Percentiles rank a stretch among this genome's conserved stretches.
Conservation (phyloP, 2,113 vertebrate genomes). For the Oncorhynchus tshawytscha region DNA sequence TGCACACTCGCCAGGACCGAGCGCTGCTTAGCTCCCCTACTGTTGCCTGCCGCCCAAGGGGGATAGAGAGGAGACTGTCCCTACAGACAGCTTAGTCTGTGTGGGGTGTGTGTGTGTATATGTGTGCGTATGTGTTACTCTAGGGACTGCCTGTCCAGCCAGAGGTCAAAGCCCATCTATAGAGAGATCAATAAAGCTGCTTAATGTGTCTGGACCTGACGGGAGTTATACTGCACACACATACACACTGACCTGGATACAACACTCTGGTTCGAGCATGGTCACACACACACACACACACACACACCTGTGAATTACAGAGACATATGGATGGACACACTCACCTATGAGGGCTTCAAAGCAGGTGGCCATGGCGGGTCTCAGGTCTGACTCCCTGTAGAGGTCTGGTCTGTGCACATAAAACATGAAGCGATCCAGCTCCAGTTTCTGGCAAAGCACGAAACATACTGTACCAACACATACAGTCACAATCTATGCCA, state of each 20-base stretch:
- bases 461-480: constrained; percentile 19
- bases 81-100: neutral
- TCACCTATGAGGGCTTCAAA: constrained; percentile 98
- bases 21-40: constrained; percentile 40
- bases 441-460: constrained; percentile 84
- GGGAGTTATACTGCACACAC: too few relatives aligned
- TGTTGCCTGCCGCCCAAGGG: constrained; percentile 24
- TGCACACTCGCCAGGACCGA: constrained; percentile 46
- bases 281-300: neutral
- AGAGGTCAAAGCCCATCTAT: too few relatives aligned
- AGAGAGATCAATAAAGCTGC: too few relatives aligned
- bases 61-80: constrained; percentile 11
- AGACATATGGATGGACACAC: constrained; percentile 10
- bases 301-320: neutral
- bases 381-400: constrained; percentile 94
- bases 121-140: constrained; percentile 7
- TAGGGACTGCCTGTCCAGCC: too few relatives aligned
- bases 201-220: too few relatives aligned
- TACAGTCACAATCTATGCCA: too few relatives aligned
- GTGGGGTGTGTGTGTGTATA: constrained; percentile 6
- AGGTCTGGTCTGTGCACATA: constrained; percentile 97
- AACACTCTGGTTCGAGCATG: too few relatives aligned
- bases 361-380: constrained; percentile 99
- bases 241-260: too few relatives aligned
- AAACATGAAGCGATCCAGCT: constrained; percentile 97